A percentile compares a stretch with the other conserved stretches of the same genome.
phyloP scores from a whole-genome alignment of 2,113 vertebrate species.

The Pseudorhombus dupliciocellatus region DNA sequence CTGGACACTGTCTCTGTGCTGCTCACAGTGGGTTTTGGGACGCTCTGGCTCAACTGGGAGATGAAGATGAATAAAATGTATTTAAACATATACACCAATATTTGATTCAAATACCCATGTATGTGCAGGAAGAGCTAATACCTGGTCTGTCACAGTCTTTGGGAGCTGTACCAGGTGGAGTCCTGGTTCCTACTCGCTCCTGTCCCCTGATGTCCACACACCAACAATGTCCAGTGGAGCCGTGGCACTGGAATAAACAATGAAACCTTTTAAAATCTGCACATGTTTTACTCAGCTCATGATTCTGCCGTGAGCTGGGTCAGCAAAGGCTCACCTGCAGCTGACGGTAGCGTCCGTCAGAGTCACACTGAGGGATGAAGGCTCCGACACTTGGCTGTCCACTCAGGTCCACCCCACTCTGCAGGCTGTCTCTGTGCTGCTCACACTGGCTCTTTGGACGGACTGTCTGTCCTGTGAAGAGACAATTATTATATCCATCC shows the following conservation, averaged over 20 bases:
- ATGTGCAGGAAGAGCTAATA: background rate
- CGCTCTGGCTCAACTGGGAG: constrained; percentile 23
- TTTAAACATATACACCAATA: background rate
- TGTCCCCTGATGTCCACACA: constrained; percentile 83
- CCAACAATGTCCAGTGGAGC: constrained; percentile 87
- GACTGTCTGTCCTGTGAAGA: constrained; percentile 73
- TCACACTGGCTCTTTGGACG: constrained; percentile 77
- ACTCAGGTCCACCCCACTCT: constrained; percentile 40
- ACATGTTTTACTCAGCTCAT: background rate
- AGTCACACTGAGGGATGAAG: constrained; percentile 85
- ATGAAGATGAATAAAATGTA: background rate
- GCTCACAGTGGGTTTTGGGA: constrained; percentile 58
- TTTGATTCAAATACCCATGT: background rate
- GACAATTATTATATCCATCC: background rate
- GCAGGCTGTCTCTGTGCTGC: constrained; percentile 73
- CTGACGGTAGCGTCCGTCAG: constrained; percentile 80
- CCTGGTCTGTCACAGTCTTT: constrained; percentile 37
- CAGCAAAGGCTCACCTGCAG: constrained; percentile 61
- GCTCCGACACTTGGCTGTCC: constrained; percentile 39
- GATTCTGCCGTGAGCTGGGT: background rate
- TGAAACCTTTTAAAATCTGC: background rate
- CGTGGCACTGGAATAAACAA: constrained; percentile 78
- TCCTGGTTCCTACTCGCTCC: constrained; percentile 85
- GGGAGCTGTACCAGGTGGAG: constrained; percentile 63
- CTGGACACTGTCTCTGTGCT: constrained; percentile 67